Percentiles rank a stretch among this genome's conserved stretches.
phyloP scores from a whole-genome alignment of 2,113 vertebrate genomes.

The Petrocephalus zakoni region DNA sequence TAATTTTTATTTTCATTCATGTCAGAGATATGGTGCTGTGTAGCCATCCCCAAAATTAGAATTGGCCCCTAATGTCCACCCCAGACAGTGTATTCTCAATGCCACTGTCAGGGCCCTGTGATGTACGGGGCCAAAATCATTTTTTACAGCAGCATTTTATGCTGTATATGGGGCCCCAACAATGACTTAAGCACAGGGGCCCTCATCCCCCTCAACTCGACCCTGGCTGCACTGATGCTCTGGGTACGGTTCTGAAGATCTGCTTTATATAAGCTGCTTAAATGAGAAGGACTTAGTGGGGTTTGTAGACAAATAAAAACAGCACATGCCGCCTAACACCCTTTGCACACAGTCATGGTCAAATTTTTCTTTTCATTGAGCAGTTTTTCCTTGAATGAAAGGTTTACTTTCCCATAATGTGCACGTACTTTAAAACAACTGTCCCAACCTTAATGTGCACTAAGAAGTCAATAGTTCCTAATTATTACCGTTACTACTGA shows the following conservation, averaged over 20 bases:
- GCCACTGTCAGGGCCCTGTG: neutral
- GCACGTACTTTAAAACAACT: neutral
- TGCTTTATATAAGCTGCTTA: neutral
- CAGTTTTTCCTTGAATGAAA: neutral
- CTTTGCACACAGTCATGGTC: neutral
- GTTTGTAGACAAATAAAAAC: slow-evolving; percentile 7
- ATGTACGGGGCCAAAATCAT: neutral
- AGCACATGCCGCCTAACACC: neutral
- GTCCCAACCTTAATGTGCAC: neutral
- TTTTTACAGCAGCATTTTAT: neutral
- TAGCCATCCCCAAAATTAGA: neutral
- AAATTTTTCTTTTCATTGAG: neutral
- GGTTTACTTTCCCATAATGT: slow-evolving; percentile 8
- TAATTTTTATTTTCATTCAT: neutral
- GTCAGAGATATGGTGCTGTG: neutral
- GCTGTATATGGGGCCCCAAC: neutral
- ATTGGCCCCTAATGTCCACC: neutral
- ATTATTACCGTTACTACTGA: slow-evolving; percentile 9
- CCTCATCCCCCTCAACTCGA: neutral
- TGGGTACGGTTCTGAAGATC: neutral
- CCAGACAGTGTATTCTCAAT: neutral
- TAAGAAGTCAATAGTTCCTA: slow-evolving; percentile 9
- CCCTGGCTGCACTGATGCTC: neutral
- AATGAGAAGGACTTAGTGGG: neutral
- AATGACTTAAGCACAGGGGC: neutral